Evolutionary conservation across 2,113 vertebrate species (phyloP).

Genomic region (Hydrochoerus hydrochaeris): DNA sequence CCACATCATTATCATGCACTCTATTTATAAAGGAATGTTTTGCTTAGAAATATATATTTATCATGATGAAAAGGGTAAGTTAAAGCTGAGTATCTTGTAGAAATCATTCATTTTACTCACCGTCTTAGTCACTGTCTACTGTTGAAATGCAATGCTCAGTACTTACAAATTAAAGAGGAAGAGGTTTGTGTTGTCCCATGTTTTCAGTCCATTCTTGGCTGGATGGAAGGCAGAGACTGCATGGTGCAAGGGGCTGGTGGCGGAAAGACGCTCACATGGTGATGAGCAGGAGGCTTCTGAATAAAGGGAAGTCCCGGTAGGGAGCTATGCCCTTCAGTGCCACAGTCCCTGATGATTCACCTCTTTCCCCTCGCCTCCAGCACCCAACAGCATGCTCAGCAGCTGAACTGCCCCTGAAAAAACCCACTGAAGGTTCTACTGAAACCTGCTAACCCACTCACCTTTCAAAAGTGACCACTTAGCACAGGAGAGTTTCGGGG

Average conservation of each 20-base stretch:
- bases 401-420: background rate
- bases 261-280: background rate
- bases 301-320: background rate
- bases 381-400: background rate
- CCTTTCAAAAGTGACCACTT: background rate
- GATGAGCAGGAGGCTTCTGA: background rate
- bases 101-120: slow-evolving; percentile 1
- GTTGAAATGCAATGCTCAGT: background rate
- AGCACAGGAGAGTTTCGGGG: background rate
- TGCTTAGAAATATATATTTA: background rate
- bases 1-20: background rate
- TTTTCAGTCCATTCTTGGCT: background rate
- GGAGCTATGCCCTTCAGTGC: background rate
- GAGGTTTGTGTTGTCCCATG: background rate
- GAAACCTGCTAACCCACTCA: background rate
- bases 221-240: background rate
- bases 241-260: background rate
- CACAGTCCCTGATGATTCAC: background rate
- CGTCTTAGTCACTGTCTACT: background rate
- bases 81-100: background rate
- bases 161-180: background rate
- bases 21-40: background rate
- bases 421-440: background rate
- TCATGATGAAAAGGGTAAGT: background rate
- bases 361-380: background rate